Evolutionary conservation across 2,797 vertebrate genomes (phyloP).

Genomic region (Sebastes itinus): DNA sequence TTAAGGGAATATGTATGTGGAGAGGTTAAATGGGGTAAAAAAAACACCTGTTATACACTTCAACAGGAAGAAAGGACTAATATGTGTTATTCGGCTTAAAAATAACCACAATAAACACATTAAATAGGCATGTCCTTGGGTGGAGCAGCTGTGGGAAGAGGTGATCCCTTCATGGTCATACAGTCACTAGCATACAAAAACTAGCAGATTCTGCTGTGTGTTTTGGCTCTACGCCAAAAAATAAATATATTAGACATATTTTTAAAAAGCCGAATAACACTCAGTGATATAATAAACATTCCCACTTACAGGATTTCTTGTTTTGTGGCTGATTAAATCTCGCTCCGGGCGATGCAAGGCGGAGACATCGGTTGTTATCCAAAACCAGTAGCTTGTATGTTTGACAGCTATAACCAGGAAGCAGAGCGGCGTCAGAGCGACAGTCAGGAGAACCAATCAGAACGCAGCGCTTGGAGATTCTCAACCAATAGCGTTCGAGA

Average conservation of each 20-base stretch:
- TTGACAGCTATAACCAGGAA: constrained; percentile 75
- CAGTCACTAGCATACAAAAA: background rate
- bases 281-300: background rate
- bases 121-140: background rate
- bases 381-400: constrained; percentile 1
- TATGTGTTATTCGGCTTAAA: background rate
- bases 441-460: constrained; percentile 53
- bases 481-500: constrained; percentile 48
- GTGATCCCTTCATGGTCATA: background rate
- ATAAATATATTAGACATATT: background rate
- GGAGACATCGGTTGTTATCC: constrained; percentile 33
- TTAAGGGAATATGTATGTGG: background rate
- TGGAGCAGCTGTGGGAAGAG: background rate
- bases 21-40: background rate
- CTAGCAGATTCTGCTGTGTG: background rate
- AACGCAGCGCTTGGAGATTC: accelerated
- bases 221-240: background rate
- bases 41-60: background rate
- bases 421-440: constrained; percentile 29
- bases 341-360: constrained; percentile 39
- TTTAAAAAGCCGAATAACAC: background rate
- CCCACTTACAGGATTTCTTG: constrained; percentile 75
- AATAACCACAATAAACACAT: background rate
- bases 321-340: constrained; percentile 21
- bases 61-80: background rate